These are phyloP conservation scores for Sinelater perroti DNA, from an alignment of 2,888 invertebrate genomes.

Conservation along the genomic window DNA sequence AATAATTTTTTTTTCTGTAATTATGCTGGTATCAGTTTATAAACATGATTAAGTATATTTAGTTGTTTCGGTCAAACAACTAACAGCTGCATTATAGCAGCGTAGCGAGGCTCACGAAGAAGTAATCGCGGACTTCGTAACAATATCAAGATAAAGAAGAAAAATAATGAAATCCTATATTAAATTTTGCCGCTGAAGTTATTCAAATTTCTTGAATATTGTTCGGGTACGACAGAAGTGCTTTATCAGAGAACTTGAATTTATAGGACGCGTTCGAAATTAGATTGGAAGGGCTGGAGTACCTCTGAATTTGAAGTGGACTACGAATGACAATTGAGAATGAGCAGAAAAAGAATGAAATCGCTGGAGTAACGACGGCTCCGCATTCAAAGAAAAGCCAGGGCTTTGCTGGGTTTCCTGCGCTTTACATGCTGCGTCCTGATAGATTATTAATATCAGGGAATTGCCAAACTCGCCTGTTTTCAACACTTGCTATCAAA, in stretches of 20 bases:
- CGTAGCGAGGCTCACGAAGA: too few relatives aligned
- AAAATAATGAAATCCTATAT: constrained; percentile 2
- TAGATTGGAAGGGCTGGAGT: constrained; percentile 18
- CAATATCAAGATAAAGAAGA: too few relatives aligned
- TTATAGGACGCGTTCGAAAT: constrained; percentile 21
- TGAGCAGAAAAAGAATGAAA: constrained; percentile 12
- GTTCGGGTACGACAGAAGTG: constrained; percentile 20
- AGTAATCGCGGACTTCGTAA: too few relatives aligned
- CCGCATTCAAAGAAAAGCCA: constrained; percentile 12
- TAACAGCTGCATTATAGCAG: too few relatives aligned
- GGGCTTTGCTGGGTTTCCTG: constrained; percentile 1
- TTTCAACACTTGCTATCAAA: too few relatives aligned
- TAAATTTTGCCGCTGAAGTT: constrained; percentile 1
- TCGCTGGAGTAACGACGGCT: constrained; percentile 2
- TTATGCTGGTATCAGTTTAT: too few relatives aligned
- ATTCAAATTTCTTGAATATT: constrained; percentile 21
- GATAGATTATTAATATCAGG: constrained; percentile 1
- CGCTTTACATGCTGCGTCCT: not conserved
- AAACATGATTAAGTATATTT: too few relatives aligned
- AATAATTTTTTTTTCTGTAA: too few relatives aligned
- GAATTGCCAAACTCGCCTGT: too few relatives aligned
- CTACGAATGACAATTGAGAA: constrained; percentile 5
- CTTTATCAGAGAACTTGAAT: constrained; percentile 19
- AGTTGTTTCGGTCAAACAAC: too few relatives aligned
- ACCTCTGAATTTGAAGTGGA: constrained; percentile 12